Conservation (phyloP, 2,888 invertebrate genomes). For the Brachylomia viminalis region DNA sequence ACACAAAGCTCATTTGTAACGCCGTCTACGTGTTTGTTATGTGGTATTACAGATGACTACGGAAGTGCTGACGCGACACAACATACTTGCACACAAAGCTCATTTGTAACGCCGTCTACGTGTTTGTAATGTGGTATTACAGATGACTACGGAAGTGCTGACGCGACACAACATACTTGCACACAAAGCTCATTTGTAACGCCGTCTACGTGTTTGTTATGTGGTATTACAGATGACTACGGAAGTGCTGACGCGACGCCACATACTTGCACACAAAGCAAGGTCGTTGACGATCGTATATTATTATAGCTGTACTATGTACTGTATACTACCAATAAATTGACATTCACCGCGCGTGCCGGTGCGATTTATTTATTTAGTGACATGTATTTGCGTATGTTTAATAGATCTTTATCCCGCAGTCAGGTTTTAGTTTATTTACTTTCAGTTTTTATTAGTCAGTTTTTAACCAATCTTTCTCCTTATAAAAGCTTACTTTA, state of each 20-base stretch:
- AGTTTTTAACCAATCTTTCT: neutral
- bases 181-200: neutral
- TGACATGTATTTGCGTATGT: slow-evolving; percentile 15
- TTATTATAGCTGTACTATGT: neutral
- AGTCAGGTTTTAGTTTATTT: neutral
- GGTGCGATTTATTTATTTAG: neutral
- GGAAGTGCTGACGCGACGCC: slow-evolving; percentile 40
- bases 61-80: too few species aligned
- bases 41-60: too few species aligned
- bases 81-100: too few species aligned
- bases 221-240: slow-evolving; percentile 15
- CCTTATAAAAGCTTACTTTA: too few species aligned
- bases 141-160: too few species aligned
- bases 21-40: too few species aligned
- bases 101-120: too few species aligned
- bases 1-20: too few species aligned
- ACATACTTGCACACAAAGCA: slow-evolving; percentile 43
- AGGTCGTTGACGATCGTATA: slow-evolving; percentile 33
- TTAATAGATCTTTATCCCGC: too few species aligned
- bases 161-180: too few species aligned
- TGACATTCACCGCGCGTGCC: slow-evolving; percentile 26
- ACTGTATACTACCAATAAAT: slow-evolving; percentile 9
- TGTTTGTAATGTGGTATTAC: too few species aligned
- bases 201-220: neutral
- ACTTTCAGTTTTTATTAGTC: neutral